Conservation (phyloP, 1,140 invertebrate genomes). For the Drosophila miranda region DNA sequence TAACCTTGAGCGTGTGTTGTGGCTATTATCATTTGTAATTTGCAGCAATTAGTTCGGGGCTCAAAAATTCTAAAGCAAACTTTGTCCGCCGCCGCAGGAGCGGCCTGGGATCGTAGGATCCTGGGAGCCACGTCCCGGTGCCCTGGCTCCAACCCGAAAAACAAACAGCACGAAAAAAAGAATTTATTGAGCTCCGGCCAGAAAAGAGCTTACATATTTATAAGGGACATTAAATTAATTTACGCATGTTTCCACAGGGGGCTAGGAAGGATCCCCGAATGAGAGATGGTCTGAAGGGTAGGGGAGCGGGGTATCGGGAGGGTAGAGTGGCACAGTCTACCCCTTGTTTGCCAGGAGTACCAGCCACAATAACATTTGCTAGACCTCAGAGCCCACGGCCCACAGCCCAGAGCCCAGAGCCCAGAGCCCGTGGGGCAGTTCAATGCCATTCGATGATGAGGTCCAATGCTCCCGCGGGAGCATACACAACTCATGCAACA, state of each 20-base stretch:
- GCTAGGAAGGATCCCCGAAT: slow-evolving; percentile 7
- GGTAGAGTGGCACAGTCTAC: not conserved
- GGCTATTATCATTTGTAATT: slow-evolving; percentile 81
- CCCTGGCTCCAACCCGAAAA: slow-evolving; percentile 39
- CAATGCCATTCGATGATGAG: slow-evolving; percentile 41
- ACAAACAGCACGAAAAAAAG: slow-evolving; percentile 55
- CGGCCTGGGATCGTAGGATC: not conserved
- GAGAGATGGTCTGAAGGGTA: not conserved
- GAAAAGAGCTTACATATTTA: slow-evolving; percentile 69
- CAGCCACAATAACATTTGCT: not conserved
- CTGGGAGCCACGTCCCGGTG: slow-evolving; percentile 9
- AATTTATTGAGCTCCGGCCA: slow-evolving; percentile 70
- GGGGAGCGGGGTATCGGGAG: not conserved
- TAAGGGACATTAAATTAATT: slow-evolving; percentile 81
- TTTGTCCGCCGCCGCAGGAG: slow-evolving; percentile 48
- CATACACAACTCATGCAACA: slow-evolving; percentile 6
- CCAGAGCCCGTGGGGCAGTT: slow-evolving; percentile 29
- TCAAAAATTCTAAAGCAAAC: slow-evolving; percentile 81
- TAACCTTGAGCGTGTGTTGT: slow-evolving; percentile 81
- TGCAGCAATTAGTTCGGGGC: slow-evolving; percentile 78
- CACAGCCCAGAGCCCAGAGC: not conserved
- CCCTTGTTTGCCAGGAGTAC: slow-evolving; percentile 9
- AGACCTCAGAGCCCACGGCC: not conserved
- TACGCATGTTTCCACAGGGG: slow-evolving; percentile 63
- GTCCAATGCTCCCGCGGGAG: slow-evolving; percentile 13